A percentile compares a stretch with the other conserved stretches of the same genome.
phyloP scores from a whole-genome alignment of 2,113 vertebrate genomes.

The Pelusios castaneus region DNA sequence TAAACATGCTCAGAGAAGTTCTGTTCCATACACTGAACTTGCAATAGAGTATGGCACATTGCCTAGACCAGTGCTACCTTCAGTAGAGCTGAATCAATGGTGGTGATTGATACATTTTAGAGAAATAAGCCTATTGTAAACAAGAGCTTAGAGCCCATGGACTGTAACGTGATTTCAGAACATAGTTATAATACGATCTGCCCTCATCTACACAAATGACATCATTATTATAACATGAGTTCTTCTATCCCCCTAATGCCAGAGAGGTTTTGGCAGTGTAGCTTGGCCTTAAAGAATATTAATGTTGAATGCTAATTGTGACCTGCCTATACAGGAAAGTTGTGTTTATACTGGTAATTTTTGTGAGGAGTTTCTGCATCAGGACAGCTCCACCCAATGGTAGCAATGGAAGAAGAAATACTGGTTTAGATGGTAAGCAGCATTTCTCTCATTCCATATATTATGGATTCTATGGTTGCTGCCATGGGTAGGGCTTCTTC shows the following conservation, averaged over 20 bases:
- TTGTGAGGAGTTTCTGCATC: background rate
- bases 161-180: background rate
- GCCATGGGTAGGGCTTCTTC: background rate
- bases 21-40: no score
- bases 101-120: background rate
- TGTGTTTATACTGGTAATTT: background rate
- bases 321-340: background rate
- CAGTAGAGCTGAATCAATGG: background rate
- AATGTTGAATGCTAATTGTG: background rate
- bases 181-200: background rate
- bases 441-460: background rate
- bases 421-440: background rate
- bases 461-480: background rate
- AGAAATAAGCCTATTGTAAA: background rate
- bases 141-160: background rate
- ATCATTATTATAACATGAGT: background rate
- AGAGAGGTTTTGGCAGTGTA: background rate
- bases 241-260: no score
- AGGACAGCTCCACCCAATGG: background rate
- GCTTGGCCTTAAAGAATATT: background rate
- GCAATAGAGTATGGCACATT: background rate
- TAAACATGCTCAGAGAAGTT: no score
- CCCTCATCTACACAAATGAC: background rate
- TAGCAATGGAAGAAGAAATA: background rate
- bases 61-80: background rate